Evolutionary conservation across 2,888 invertebrate genomes (phyloP), one percentile per base, ranked within the genome.

Genomic region (Parnassius glacialis): DNA sequence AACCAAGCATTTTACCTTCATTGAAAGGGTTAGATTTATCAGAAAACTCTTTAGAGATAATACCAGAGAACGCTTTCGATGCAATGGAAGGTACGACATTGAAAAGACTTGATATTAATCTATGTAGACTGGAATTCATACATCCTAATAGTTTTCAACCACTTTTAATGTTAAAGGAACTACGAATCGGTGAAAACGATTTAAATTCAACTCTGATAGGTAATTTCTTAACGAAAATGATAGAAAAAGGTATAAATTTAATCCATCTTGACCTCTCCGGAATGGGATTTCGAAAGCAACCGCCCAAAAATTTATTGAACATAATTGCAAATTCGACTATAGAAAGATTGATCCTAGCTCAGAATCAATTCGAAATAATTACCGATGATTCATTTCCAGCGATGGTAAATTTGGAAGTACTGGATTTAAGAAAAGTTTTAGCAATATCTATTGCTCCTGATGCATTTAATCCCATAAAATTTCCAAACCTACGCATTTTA

Each of bases 341-440:
- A 50, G 87, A 82, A 42, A 78, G 80, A 54, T 76, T 94, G 52
- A 83, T 82, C 59, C 72, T 94, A 50, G 83, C 92, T 0, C 78
- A 87, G 57, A 94, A 94, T 72, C 93, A 93, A 68, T 93, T 94
- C 70, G 93, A 93, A 79, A 74, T 86, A 1, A 85, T 94, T 9
- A 71, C 74, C 11, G 83, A 89, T 10, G 80, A 89, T n/a, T 77
- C 82, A 3, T 94, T 94, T 73, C 93, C 93, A 1, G 62, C 59
- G 51, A 94, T 94, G 93, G 78, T 84, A 0, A 91, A 92, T 64
- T 79, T 94, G 59, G 84, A 91, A 70, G 68, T 89, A 0, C 71
- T 95, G 51, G 93, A 94, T 75, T 80, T 95, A 52, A 85, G 92
- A 59, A 90, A 90, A 71, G 92, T 93, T 2, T 79, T 88, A 1